Percentiles rank a stretch among this genome's conserved stretches.
phyloP scores from a whole-genome alignment of 2,797 vertebrate species.

The Acrocephalus scirpaceus region DNA sequence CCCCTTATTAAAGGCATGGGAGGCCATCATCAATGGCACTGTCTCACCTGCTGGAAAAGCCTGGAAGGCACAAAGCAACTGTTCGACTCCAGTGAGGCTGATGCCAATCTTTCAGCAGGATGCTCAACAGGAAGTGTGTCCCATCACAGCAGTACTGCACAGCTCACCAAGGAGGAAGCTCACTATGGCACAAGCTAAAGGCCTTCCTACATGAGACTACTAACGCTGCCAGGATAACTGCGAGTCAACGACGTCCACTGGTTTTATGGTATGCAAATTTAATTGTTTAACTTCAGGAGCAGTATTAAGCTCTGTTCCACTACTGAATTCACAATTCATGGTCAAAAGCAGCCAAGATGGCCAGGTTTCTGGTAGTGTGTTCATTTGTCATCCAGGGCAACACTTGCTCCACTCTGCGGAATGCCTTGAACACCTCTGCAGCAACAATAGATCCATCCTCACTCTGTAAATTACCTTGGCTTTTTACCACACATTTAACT shows the following conservation, averaged over 20 bases:
- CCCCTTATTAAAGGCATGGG: rapidly evolving
- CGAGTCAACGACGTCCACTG: rapidly evolving
- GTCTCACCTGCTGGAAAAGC: neutral
- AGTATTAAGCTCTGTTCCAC: neutral
- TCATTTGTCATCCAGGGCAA: neutral
- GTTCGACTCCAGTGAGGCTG: neutral
- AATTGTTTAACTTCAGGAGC: neutral
- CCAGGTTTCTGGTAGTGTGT: neutral
- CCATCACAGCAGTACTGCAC: neutral
- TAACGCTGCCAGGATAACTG: neutral
- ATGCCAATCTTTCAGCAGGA: neutral
- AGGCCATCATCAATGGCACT: neutral
- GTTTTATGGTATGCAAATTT: neutral
- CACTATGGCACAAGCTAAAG: neutral
- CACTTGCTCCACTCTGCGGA: rapidly evolving
- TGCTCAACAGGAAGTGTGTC: rapidly evolving
- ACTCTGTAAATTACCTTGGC: neutral
- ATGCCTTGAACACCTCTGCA: neutral
- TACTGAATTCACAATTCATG: neutral
- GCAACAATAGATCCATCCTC: neutral
- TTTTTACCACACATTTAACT: neutral
- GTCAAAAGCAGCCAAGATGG: neutral
- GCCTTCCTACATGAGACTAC: rapidly evolving
- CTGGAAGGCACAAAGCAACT: neutral
- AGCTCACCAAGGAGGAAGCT: neutral